phyloP scores from a whole-genome alignment of 2,113 vertebrate genomes.

The Nesoenas mayeri region DNA sequence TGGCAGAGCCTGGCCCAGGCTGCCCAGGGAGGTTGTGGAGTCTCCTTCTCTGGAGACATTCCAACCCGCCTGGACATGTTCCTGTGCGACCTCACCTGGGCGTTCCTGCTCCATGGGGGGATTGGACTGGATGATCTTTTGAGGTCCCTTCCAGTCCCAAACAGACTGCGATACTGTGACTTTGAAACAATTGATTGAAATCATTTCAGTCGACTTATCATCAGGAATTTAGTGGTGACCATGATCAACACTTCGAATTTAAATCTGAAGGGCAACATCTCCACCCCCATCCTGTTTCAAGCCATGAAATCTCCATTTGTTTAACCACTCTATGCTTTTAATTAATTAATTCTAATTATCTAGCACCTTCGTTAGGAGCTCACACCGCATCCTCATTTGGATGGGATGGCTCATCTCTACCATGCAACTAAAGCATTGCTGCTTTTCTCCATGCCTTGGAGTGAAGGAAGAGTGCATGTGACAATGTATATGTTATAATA shows the following conservation, averaged over 20 bases:
- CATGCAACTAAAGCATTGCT: background rate
- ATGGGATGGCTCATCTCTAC: background rate
- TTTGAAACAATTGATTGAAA: background rate
- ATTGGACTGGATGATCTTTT: too few relatives aligned
- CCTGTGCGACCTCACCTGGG: too few relatives aligned
- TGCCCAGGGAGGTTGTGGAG: too few relatives aligned
- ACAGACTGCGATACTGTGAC: too few relatives aligned
- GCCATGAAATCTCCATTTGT: background rate
- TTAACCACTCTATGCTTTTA: background rate
- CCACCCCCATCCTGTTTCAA: background rate
- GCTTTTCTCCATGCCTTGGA: fast-evolving
- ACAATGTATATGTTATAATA: background rate
- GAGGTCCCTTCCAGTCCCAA: too few relatives aligned
- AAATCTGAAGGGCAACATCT: background rate
- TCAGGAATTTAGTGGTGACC: background rate
- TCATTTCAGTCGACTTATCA: background rate
- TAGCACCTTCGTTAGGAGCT: background rate
- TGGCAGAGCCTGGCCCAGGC: too few relatives aligned
- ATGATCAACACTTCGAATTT: background rate
- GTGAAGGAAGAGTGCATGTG: background rate
- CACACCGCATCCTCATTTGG: background rate
- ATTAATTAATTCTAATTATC: background rate
- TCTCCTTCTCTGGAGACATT: too few relatives aligned
- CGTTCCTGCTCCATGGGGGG: too few relatives aligned
- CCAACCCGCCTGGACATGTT: too few relatives aligned